A percentile compares a stretch with the other conserved stretches of the same genome.
These are phyloP conservation scores for Amphipoea lucens DNA, from an alignment of 2,888 invertebrate genomes.

Conservation along the genomic window DNA sequence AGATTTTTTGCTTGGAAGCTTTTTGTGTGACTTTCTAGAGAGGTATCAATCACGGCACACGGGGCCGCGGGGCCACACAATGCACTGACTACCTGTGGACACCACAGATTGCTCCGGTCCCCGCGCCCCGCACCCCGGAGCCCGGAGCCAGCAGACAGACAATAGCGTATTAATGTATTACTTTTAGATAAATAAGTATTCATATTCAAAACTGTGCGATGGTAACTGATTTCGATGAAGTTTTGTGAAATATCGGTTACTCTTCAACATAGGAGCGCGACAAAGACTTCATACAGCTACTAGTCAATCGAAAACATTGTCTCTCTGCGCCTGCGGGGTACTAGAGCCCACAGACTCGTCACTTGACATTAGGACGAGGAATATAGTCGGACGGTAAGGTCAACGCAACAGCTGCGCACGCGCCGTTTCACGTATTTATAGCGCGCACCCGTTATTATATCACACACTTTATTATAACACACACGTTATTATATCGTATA, in stretches of 20 bases:
- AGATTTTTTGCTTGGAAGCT: slow-evolving; percentile 71
- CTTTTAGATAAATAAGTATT: slow-evolving; percentile 3
- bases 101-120: not conserved
- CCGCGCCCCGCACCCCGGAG: not conserved
- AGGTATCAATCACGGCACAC: slow-evolving; percentile 69
- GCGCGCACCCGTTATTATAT: not conserved
- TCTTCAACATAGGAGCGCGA: no score
- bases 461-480: not conserved
- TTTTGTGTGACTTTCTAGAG: slow-evolving; percentile 65
- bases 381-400: slow-evolving; percentile 46
- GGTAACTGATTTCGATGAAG: not conserved
- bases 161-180: slow-evolving; percentile 34
- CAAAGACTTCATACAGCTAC: no score
- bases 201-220: not conserved
- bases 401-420: slow-evolving; percentile 47
- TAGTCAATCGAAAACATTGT: not conserved
- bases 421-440: slow-evolving; percentile 16
- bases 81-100: slow-evolving; percentile 66
- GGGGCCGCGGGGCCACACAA: slow-evolving; percentile 43
- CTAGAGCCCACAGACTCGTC: not conserved
- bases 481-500: not conserved
- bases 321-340: not conserved
- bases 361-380: slow-evolving; percentile 29
- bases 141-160: slow-evolving; percentile 15
- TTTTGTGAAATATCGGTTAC: not conserved